Evolutionary conservation across 2,888 invertebrate species (phyloP).

Genomic region (Euplexia lucipara): DNA sequence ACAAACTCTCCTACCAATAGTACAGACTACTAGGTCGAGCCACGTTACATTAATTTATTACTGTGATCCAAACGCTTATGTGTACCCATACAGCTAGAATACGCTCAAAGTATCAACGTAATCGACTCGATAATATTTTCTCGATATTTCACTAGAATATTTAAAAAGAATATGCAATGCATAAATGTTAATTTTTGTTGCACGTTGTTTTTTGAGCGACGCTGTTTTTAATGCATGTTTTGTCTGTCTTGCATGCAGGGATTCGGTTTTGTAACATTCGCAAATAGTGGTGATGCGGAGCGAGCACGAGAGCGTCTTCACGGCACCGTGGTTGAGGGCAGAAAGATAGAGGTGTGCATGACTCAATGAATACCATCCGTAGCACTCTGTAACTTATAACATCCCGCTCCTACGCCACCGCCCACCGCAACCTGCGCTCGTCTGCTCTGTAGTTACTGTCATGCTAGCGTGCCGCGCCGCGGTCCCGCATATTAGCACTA

Average conservation of each 20-base stretch:
- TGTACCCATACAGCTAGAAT: constrained; percentile 90
- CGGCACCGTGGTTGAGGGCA: constrained; percentile 99
- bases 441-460: constrained; percentile 91
- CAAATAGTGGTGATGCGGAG: constrained; percentile 99
- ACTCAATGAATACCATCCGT: constrained; percentile 92
- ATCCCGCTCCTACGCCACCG: constrained; percentile 91
- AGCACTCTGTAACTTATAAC: constrained; percentile 93
- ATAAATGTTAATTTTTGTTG: constrained; percentile 93
- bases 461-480: constrained; percentile 83
- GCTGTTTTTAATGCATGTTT: constrained; percentile 97
- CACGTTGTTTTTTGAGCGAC: constrained; percentile 95
- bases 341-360: constrained; percentile 99
- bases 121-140: constrained; percentile 86
- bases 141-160: constrained; percentile 89
- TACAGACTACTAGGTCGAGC: constrained; percentile 87
- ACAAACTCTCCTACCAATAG: constrained; percentile 82
- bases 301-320: constrained; percentile 99
- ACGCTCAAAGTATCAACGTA: constrained; percentile 91
- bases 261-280: constrained; percentile 99
- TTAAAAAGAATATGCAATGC: constrained; percentile 91
- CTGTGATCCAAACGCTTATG: constrained; percentile 90
- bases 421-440: constrained; percentile 90
- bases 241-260: constrained; percentile 99
- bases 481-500: constrained; percentile 84
- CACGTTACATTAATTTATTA: constrained; percentile 83